Conservation (phyloP, 2,888 invertebrate genomes). For the Harpalus rubripes region DNA sequence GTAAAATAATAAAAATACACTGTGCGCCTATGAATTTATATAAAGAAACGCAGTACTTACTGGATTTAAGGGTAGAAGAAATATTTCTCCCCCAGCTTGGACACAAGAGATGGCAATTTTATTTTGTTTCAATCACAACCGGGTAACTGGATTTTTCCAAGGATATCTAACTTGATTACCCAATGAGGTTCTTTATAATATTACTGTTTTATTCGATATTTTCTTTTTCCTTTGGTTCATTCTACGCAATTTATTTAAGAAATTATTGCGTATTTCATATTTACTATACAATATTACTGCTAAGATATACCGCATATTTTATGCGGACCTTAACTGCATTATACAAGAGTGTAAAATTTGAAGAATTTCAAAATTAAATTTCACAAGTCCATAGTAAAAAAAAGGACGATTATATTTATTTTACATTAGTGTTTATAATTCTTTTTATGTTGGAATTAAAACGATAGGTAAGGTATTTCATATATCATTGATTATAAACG, state of each 20-base stretch:
- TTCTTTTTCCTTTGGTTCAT: slow-evolving; percentile 20
- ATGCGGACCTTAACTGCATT: background rate
- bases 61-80: slow-evolving; percentile 37
- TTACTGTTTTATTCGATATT: slow-evolving; percentile 42
- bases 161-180: slow-evolving; percentile 37
- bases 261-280: slow-evolving; percentile 20
- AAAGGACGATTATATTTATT: background rate
- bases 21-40: slow-evolving; percentile 36
- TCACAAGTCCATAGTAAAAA: background rate
- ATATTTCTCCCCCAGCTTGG: slow-evolving; percentile 14
- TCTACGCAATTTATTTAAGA: slow-evolving; percentile 25
- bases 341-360: slow-evolving; percentile 3
- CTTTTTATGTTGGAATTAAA: slow-evolving; percentile 27
- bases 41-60: slow-evolving; percentile 2
- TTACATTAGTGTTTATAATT: slow-evolving; percentile 33
- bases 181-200: slow-evolving; percentile 38
- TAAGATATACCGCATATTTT: background rate
- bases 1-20: background rate
- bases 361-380: slow-evolving; percentile 27
- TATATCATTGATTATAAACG: slow-evolving; percentile 59
- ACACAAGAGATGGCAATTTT: slow-evolving; percentile 66
- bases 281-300: slow-evolving; percentile 5
- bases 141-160: slow-evolving; percentile 51
- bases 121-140: slow-evolving; percentile 68
- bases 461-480: slow-evolving; percentile 39